These are phyloP conservation scores for Enteromius viviparus DNA, from an alignment of 2,797 vertebrate species.

Conservation along the genomic window DNA sequence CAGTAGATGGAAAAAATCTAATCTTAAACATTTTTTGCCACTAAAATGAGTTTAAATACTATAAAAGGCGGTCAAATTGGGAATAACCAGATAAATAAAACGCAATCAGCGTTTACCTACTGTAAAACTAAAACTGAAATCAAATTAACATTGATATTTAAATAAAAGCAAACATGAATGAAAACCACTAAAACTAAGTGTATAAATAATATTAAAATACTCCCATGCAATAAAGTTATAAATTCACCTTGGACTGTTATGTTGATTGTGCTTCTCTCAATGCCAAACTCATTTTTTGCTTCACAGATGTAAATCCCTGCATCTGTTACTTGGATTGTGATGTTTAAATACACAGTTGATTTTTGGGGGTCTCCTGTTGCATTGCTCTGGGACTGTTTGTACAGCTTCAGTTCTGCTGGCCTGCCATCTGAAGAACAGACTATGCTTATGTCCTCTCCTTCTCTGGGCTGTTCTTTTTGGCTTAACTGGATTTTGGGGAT, in stretches of 20 bases:
- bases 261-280: conserved; percentile 62
- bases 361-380: not conserved
- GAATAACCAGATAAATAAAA: no score
- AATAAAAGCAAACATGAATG: not conserved
- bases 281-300: conserved; percentile 67
- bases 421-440: conserved; percentile 70
- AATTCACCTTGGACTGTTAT: conserved; percentile 73
- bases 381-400: conserved; percentile 48
- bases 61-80: not conserved
- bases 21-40: not conserved
- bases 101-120: no score
- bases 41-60: not conserved
- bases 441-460: conserved; percentile 73
- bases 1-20: not conserved
- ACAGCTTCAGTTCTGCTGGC: conserved; percentile 70
- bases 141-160: not conserved
- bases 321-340: conserved; percentile 67
- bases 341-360: conserved; percentile 58
- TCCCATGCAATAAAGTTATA: not conserved
- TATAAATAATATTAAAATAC: not conserved
- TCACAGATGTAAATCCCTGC: conserved; percentile 57
- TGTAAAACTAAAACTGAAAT: not conserved
- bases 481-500: conserved; percentile 63
- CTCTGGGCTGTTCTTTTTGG: conserved; percentile 64
- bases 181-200: no score